Conservation (phyloP, 2,888 invertebrate species). For the Geotrupes spiniger region DNA sequence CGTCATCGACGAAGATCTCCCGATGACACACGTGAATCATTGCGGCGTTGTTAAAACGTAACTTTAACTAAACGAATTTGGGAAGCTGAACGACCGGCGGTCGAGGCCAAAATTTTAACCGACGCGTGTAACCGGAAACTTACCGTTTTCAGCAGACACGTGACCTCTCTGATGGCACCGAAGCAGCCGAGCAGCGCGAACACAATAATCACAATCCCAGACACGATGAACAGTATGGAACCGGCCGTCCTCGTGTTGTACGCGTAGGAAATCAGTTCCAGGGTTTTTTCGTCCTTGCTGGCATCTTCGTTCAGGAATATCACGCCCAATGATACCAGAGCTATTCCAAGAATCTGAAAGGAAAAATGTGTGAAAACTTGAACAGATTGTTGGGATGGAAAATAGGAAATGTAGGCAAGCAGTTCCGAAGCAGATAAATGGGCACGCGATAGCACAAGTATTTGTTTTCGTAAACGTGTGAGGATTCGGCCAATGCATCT, state of each 20-base stretch:
- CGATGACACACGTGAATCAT: no score
- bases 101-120: no score
- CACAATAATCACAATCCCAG: slow-evolving; percentile 13
- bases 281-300: slow-evolving; percentile 2
- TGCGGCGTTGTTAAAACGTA: no score
- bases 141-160: slow-evolving; percentile 16
- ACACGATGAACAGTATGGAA: slow-evolving; percentile 15
- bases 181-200: slow-evolving; percentile 13
- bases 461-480: no score
- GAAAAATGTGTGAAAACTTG: slow-evolving; percentile 1
- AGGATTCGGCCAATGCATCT: no score
- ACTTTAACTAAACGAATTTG: no score
- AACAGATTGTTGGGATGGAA: slow-evolving; percentile 5
- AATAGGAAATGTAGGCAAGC: neutral
- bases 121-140: no score
- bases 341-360: slow-evolving; percentile 21
- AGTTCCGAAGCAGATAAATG: no score
- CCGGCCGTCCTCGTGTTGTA: slow-evolving; percentile 13
- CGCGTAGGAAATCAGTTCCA: slow-evolving; percentile 5
- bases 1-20: no score
- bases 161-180: slow-evolving; percentile 14
- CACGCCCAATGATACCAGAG: slow-evolving; percentile 17
- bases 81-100: no score
- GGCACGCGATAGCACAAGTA: no score
- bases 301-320: slow-evolving; percentile 17